Evolutionary conservation across 2,113 vertebrate genomes (phyloP), one percentile per base, ranked within the genome.

Genomic region (Chionodraco myersi): DNA sequence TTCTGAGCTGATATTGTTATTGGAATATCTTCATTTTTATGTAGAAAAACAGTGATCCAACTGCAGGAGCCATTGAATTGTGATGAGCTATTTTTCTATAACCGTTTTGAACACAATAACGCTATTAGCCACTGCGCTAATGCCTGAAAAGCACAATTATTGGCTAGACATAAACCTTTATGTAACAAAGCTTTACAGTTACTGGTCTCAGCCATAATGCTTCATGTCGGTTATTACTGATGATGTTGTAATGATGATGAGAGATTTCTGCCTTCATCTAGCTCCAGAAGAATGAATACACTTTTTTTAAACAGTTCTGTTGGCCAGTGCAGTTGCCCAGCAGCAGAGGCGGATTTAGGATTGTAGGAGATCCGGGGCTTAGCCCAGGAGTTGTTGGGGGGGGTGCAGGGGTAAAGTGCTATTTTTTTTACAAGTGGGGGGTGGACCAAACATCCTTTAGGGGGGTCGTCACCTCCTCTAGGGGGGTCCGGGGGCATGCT

Each of bases 1-100:
- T 79, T 53, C 45, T 67, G 34, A 75, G n/a, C 34, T 36, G 10
- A 64, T 47, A 45, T 44, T 63, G 41, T 62, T 23, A 51, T 82
- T 62, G 34, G n/a, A 51, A 56, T 62, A 18, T 23, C 52, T 77
- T 69, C 10, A 57, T 53, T 86, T 41, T 71, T 2, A 36, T 26
- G 4, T 58, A 53, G 63, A 21, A 70, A 57, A 64, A 59, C 48
- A 16, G 47, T 77, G 65, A 83, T 72, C 47, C 48, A 79, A 47
- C 75, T 77, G 21, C 45, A 56, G 73, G 23, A 81, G 83, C 52
- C 81, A 83, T 69, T 84, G 76, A 71, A 84, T 73, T 58, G n/a
- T 78, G 77, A 75, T 80, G 60, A 71, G 80, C 48, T 44, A 41
- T 68, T 78, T 78, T 70, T 67, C 18, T 62, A 14, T 21, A 59